These are phyloP conservation scores for Ceratosolen solmsi DNA, from an alignment of 1,140 invertebrate species.

Conservation along the genomic window DNA sequence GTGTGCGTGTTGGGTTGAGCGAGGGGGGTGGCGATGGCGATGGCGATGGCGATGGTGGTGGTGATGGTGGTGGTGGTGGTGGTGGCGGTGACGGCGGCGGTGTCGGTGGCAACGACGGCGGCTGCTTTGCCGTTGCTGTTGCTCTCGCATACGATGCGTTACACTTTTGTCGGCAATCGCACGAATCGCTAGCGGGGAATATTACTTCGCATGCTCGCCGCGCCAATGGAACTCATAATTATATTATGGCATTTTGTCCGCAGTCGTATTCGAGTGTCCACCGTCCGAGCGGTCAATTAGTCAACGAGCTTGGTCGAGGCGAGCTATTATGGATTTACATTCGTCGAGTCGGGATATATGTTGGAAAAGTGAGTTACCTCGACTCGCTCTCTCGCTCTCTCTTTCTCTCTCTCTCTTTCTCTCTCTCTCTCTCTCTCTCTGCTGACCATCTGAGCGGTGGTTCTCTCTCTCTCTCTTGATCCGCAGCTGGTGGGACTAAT, in stretches of 20 bases:
- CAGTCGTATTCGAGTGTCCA: too few relatives aligned
- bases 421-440: neutral
- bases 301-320: neutral
- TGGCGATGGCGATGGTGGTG: neutral
- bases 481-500: slow-evolving; percentile 37
- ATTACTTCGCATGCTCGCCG: too few relatives aligned
- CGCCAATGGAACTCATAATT: too few relatives aligned
- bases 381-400: neutral
- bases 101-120: slow-evolving; percentile 1
- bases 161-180: too few relatives aligned
- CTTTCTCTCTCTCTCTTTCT: too few relatives aligned
- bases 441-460: too few relatives aligned
- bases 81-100: too few relatives aligned
- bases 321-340: slow-evolving; percentile 44
- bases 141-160: too few relatives aligned
- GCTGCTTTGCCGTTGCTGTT: too few relatives aligned
- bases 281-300: slow-evolving; percentile 43
- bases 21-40: neutral
- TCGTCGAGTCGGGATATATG: slow-evolving; percentile 14
- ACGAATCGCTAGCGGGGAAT: too few relatives aligned
- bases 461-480: too few relatives aligned
- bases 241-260: too few relatives aligned
- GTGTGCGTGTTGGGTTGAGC: slow-evolving; percentile 33
- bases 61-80: slow-evolving; percentile 48
- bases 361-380: slow-evolving; percentile 21